phyloP scores from a whole-genome alignment of 2,797 vertebrate genomes.

The Vireo griseus region DNA sequence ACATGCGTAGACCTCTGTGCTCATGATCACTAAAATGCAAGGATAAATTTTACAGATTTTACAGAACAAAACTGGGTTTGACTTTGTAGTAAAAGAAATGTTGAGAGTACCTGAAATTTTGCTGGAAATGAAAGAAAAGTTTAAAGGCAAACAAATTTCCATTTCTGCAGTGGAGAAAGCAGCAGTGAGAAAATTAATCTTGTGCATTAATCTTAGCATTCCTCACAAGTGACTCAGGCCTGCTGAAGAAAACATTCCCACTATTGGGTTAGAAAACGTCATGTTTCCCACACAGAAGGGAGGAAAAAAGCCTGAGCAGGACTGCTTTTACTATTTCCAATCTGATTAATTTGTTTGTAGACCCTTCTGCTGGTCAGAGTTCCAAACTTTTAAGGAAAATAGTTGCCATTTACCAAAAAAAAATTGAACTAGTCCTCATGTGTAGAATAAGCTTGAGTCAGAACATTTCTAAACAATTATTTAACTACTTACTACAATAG shows the following conservation, averaged over 20 bases:
- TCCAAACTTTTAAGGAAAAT: background rate
- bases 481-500: constrained; percentile 12
- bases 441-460: background rate
- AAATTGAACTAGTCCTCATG: background rate
- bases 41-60: background rate
- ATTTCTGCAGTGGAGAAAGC: constrained; percentile 9
- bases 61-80: background rate
- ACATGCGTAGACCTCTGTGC: background rate
- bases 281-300: constrained; percentile 53
- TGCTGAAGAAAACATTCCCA: constrained; percentile 63
- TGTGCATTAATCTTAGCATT: constrained; percentile 66
- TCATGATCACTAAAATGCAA: background rate
- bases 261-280: constrained; percentile 51
- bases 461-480: constrained; percentile 2
- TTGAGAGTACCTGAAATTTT: background rate
- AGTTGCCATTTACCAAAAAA: background rate
- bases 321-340: background rate
- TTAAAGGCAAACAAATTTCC: constrained; percentile 1
- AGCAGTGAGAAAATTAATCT: constrained; percentile 57
- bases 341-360: background rate
- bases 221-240: constrained; percentile 59
- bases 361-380: background rate
- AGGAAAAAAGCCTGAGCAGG: background rate
- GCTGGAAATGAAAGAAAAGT: background rate
- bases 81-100: background rate